phyloP scores from a whole-genome alignment of 2,888 invertebrate species.

The Morpho deidamia region DNA sequence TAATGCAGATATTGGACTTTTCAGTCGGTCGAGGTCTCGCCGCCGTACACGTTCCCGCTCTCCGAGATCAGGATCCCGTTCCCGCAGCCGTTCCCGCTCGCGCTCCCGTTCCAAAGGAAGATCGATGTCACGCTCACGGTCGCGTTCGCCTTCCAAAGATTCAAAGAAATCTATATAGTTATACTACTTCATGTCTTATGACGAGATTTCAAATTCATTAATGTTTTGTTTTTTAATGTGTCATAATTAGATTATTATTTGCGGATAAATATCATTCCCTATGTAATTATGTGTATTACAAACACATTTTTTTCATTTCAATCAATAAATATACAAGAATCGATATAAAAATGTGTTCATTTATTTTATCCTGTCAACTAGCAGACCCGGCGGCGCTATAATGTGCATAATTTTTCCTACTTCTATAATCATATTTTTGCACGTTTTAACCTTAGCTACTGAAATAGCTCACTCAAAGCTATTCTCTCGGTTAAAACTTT shows the following conservation, averaged over 20 bases:
- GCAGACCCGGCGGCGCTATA: too few species aligned
- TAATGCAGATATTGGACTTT: conserved; percentile 17
- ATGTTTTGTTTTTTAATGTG: background rate
- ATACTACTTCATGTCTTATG: background rate
- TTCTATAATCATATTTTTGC: too few species aligned
- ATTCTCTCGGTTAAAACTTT: too few species aligned
- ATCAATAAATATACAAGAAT: background rate
- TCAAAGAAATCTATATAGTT: conserved; percentile 67
- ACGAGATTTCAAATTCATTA: conserved; percentile 13
- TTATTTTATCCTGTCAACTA: background rate
- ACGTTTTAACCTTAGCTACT: too few species aligned
- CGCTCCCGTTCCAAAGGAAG: conserved; percentile 73
- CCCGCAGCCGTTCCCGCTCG: conserved; percentile 67
- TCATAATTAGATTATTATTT: conserved; percentile 6
- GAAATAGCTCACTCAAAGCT: too few species aligned
- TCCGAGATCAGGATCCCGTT: conserved; percentile 69
- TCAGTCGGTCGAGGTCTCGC: conserved; percentile 80
- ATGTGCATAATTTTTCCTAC: too few species aligned
- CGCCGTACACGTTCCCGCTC: conserved; percentile 81
- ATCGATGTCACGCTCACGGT: conserved; percentile 69
- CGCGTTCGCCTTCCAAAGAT: conserved; percentile 70
- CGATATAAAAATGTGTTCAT: background rate
- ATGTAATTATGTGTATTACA: conserved; percentile 35
- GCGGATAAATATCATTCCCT: conserved; percentile 50
- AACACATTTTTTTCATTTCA: background rate